phyloP scores from a whole-genome alignment of 2,113 vertebrate genomes.

The Epinephelus lanceolatus region DNA sequence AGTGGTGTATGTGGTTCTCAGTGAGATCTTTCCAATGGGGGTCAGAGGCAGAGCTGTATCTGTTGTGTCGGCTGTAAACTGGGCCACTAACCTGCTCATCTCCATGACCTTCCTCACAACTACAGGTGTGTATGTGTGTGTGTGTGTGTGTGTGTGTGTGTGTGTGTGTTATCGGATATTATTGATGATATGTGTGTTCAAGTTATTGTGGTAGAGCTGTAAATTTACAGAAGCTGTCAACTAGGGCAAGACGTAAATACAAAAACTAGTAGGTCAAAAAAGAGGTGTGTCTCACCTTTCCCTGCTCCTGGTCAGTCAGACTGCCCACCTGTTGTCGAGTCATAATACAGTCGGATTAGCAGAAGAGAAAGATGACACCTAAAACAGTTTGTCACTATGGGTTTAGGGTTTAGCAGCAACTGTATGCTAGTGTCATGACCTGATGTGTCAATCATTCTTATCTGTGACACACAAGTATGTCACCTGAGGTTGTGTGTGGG shows the following conservation, averaged over 20 bases:
- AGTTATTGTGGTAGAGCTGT: not conserved
- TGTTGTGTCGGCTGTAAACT: conserved; percentile 94
- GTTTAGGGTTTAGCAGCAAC: not conserved
- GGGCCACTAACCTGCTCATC: conserved; percentile 95
- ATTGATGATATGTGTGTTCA: not conserved
- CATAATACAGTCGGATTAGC: not conserved
- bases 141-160: conserved; percentile 83
- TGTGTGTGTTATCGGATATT: conserved; percentile 3
- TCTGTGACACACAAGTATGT: not conserved
- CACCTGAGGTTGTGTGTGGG: not conserved
- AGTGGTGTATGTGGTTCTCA: conserved; percentile 96
- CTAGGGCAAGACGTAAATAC: not conserved
- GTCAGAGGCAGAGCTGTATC: conserved; percentile 94
- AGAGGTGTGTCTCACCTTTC: not conserved
- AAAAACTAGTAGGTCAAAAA: not conserved
- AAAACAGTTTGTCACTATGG: not conserved
- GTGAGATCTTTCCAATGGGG: conserved; percentile 95
- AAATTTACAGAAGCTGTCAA: not conserved
- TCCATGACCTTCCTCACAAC: conserved; percentile 96
- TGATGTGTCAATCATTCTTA: not conserved
- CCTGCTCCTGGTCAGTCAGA: not conserved
- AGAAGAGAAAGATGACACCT: not conserved
- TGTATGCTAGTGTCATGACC: too few relatives aligned
- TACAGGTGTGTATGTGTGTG: conserved; percentile 87
- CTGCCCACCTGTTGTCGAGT: too few relatives aligned